A percentile compares a stretch with the other conserved stretches of the same genome.
phyloP scores from a whole-genome alignment of 2,113 vertebrate species.

The Bagarius yarrelli region DNA sequence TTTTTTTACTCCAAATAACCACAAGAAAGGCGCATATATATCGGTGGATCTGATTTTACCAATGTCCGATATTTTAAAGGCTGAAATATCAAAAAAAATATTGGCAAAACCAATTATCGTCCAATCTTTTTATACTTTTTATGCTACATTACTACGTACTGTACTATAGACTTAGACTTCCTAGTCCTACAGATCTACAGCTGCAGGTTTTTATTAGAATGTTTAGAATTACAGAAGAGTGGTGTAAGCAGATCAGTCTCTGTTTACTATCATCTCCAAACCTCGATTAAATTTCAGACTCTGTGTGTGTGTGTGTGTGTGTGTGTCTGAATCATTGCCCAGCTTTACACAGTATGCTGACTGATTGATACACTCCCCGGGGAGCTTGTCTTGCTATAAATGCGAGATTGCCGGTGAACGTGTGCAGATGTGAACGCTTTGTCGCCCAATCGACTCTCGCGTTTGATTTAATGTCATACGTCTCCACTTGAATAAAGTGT shows the following conservation, averaged over 20 bases:
- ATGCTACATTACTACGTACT: too few relatives aligned
- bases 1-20: too few relatives aligned
- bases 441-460: slow-evolving; percentile 6
- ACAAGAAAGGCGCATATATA: too few relatives aligned
- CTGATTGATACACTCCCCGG: slow-evolving; percentile 22
- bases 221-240: neutral
- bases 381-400: slow-evolving; percentile 24
- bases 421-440: slow-evolving; percentile 22
- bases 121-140: too few relatives aligned
- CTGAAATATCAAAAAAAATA: too few relatives aligned
- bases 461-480: neutral
- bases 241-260: neutral
- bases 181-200: neutral
- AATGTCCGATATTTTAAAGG: too few relatives aligned
- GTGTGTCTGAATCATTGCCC: neutral
- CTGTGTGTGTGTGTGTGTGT: slow-evolving; percentile 21
- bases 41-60: too few relatives aligned
- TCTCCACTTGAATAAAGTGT: neutral
- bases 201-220: neutral
- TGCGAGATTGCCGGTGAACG: slow-evolving; percentile 24
- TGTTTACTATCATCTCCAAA: neutral
- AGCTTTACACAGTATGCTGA: neutral
- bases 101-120: too few relatives aligned
- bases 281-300: neutral
- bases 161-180: too few relatives aligned